Evolutionary conservation across 2,113 vertebrate species (phyloP).

Genomic region (Dendropsophus ebraccatus): DNA sequence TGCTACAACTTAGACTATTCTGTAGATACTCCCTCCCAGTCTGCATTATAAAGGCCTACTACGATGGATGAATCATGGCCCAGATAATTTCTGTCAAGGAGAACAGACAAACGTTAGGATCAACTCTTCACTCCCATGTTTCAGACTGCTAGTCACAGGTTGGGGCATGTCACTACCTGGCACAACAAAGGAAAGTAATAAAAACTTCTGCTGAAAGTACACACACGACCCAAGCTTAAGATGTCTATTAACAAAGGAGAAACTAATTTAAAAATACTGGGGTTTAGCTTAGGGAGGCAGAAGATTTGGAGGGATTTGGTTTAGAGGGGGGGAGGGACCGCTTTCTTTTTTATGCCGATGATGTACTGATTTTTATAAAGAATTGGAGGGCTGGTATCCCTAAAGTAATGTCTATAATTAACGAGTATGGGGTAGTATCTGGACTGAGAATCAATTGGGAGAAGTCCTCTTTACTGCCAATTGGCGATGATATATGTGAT

Average conservation of each 20-base stretch:
- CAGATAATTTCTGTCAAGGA: constrained; percentile 36
- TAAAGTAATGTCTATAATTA: too few species aligned
- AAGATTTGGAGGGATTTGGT: too few species aligned
- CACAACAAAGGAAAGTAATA: neutral
- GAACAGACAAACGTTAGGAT: neutral
- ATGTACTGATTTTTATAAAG: too few species aligned
- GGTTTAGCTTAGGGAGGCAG: too few species aligned
- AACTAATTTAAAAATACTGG: too few species aligned
- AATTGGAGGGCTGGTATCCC: too few species aligned
- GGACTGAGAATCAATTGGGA: too few species aligned
- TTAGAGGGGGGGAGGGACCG: too few species aligned
- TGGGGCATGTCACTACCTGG: constrained; percentile 12
- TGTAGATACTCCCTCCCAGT: constrained; percentile 3
- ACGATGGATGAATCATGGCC: constrained; percentile 18
- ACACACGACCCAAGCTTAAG: neutral
- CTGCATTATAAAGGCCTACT: neutral
- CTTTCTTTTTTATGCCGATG: too few species aligned
- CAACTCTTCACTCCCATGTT: neutral
- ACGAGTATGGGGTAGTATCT: too few species aligned
- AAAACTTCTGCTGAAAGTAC: neutral
- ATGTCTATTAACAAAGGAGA: neutral
- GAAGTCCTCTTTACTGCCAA: too few species aligned
- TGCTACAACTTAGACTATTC: constrained; percentile 24
- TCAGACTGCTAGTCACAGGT: constrained; percentile 23
- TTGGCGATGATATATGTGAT: too few species aligned